Evolutionary conservation across 2,113 vertebrate species (phyloP).

Genomic region (Trichechus manatus): DNA sequence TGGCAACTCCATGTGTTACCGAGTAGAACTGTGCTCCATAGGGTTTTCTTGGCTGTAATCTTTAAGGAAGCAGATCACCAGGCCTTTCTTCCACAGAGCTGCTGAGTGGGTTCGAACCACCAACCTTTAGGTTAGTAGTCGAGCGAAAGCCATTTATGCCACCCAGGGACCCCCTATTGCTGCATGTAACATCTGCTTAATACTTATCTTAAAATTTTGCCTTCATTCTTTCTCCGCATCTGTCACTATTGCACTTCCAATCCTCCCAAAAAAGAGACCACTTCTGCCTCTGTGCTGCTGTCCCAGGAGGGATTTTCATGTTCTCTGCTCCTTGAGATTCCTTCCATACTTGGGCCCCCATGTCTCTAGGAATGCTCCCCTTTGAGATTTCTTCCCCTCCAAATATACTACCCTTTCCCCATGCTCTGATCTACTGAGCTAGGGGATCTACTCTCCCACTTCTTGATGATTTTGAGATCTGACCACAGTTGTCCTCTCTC

Average conservation of each 20-base stretch:
- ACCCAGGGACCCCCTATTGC: neutral
- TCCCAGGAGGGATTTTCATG: neutral
- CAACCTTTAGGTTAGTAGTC: neutral
- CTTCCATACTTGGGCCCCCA: neutral
- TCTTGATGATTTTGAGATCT: neutral
- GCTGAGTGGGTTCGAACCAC: neutral
- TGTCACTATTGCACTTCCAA: fast-evolving
- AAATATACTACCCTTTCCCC: neutral
- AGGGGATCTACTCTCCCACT: neutral
- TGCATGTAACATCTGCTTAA: neutral
- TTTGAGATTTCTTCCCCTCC: neutral
- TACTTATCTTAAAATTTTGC: neutral
- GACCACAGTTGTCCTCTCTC: neutral
- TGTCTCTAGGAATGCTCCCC: neutral
- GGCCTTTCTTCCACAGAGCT: neutral
- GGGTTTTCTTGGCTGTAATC: neutral
- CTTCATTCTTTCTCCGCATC: neutral
- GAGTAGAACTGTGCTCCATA: neutral
- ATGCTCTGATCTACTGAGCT: neutral
- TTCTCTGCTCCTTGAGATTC: too few relatives aligned
- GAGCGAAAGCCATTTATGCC: neutral
- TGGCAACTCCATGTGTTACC: neutral
- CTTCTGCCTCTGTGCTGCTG: neutral
- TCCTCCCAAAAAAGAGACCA: neutral
- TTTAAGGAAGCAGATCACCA: neutral